These are phyloP conservation scores for Nycticorax nycticorax DNA, from an alignment of 2,113 vertebrate genomes.

Conservation along the genomic window DNA sequence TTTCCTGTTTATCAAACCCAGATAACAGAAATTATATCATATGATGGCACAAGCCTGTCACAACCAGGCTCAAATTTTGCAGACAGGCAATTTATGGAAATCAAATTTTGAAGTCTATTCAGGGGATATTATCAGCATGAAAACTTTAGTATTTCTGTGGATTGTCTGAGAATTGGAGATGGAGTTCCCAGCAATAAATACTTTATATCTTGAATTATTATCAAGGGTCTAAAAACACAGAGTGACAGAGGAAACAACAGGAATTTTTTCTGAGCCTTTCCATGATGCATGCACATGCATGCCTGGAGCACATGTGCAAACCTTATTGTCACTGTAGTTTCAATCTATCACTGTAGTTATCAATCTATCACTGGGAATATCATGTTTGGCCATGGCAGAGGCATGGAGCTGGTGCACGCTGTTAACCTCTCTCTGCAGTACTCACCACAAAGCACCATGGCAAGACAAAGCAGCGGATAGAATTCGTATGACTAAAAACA, in stretches of 20 bases:
- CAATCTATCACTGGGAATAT: not conserved
- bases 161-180: not conserved
- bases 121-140: not conserved
- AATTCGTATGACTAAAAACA: not conserved
- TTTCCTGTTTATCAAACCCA: not conserved
- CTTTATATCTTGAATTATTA: not conserved
- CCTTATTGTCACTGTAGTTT: not conserved
- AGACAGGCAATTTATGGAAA: not conserved
- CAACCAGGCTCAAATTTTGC: not conserved
- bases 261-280: not conserved
- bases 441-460: not conserved
- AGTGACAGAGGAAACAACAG: not conserved
- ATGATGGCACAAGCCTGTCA: not conserved
- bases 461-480: not conserved
- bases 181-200: not conserved
- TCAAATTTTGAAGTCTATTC: not conserved
- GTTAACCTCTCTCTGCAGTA: not conserved
- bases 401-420: not conserved
- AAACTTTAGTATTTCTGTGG: not conserved
- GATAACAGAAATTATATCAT: not conserved
- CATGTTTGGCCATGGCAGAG: not conserved
- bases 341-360: not conserved
- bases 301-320: not conserved
- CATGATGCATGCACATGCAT: not conserved
- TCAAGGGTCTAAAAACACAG: not conserved